phyloP scores from a whole-genome alignment of 2,888 invertebrate species.

The Dicyrtomina minuta region DNA sequence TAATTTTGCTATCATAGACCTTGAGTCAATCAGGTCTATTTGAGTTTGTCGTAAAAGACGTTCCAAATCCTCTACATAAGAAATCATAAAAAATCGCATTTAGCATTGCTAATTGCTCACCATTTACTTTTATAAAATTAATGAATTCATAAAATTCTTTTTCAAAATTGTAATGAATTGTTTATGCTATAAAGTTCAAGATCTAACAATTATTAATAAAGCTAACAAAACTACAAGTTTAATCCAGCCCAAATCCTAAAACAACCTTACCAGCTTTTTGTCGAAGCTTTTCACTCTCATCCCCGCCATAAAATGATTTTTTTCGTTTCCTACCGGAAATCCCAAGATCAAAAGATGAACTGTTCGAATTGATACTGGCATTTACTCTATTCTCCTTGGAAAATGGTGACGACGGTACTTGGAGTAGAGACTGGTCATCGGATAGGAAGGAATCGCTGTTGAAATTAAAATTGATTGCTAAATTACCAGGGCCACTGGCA shows the following conservation, averaged over 20 bases:
- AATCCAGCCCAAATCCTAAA: too few relatives aligned
- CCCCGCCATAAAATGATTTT: slow-evolving; percentile 27
- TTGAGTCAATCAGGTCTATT: slow-evolving; percentile 45
- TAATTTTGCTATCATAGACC: slow-evolving; percentile 41
- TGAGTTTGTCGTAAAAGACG: slow-evolving; percentile 46
- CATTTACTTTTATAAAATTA: background rate
- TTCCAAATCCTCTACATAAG: slow-evolving; percentile 45
- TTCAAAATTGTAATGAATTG: background rate
- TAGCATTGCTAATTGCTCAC: background rate
- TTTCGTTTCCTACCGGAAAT: slow-evolving; percentile 29
- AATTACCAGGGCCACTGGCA: too few relatives aligned
- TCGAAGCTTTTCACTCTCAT: slow-evolving; percentile 36
- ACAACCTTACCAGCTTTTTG: slow-evolving; percentile 45
- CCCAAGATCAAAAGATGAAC: background rate
- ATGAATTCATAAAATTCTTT: background rate
- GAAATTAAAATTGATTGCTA: slow-evolving; percentile 39
- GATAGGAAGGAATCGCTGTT: slow-evolving; percentile 45
- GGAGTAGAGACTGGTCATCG: slow-evolving; percentile 40
- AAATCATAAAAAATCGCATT: slow-evolving; percentile 8
- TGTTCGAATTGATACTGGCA: slow-evolving; percentile 9
- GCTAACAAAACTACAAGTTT: background rate
- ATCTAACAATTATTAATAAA: background rate
- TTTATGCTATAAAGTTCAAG: background rate
- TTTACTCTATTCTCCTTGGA: slow-evolving; percentile 19
- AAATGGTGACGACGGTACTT: slow-evolving; percentile 34